Base-by-base conservation (phyloP, 1,140 invertebrate genomes). In the Hyles euphorbiae region DNA sequence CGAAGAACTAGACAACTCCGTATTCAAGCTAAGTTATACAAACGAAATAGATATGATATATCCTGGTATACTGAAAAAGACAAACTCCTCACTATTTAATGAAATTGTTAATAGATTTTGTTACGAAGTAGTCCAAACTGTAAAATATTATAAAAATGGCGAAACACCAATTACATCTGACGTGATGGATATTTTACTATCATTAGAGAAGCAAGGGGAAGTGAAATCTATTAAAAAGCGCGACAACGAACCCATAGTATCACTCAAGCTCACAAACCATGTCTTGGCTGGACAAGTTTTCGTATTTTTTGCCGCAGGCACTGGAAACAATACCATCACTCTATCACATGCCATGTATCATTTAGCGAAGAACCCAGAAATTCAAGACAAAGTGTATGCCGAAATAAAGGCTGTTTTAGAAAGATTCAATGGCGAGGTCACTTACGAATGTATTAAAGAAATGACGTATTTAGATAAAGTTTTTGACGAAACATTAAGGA, bases 251-350 rank as follows among this genome's bases (percentile, higher is more conserved):
- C 58, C 67, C 0, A 36, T 58, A 48, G 47, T 60, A 6, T n/a
- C 9, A 0, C 46, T 12, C 43, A 11, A 65, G 51, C 49, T 74
- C 4, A 70, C 68, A 5, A 71, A 83, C 5, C 71, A 75, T 3
- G 60, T 87, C 6, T 76, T 89, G 12, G 71, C 74, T 2, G 63
- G 74, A 4, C 86, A 90, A 34, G 77, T 68, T 7, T 82, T 81
- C 52, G 65, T 77, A 46, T 81, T 87, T 56, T 86, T 73, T 59
- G 65, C 67, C 2, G 81, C 77, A 43, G 84, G 80, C 0, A 79
- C 69, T 55, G 78, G 78, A 53, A 79, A 78, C 3, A 70, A 65
- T 40, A 66, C 74, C 0, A 67, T 70, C 7, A 61, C 58, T 3
- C 51, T 74, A 34, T 61, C 64, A 9, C 75, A 61, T 49, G 55